These are phyloP conservation scores for Calcarius ornatus DNA, from an alignment of 2,113 vertebrate species.

Conservation along the genomic window DNA sequence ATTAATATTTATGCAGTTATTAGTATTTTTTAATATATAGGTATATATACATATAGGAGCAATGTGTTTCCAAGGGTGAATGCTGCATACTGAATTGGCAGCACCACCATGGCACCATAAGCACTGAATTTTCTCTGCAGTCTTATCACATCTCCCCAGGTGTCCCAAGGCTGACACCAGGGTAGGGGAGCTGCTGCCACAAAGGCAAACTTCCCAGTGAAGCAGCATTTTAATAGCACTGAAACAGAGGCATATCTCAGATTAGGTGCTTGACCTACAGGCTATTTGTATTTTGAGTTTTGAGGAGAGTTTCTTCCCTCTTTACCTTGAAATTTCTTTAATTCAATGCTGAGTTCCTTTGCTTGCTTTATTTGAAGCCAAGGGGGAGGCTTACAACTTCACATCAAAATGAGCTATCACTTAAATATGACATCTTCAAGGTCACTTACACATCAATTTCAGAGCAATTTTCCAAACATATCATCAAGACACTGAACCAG, in stretches of 20 bases:
- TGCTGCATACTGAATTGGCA: background rate
- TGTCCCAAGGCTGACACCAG: background rate
- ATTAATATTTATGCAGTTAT: background rate
- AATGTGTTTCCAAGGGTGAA: background rate
- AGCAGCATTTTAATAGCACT: background rate
- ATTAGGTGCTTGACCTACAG: background rate
- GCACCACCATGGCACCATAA: background rate
- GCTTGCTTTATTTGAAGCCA: background rate
- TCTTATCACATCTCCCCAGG: accelerated
- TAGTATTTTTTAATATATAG: background rate
- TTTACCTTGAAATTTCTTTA: background rate
- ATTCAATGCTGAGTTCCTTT: background rate
- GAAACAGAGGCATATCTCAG: background rate
- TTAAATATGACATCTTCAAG: slow-evolving; percentile 35
- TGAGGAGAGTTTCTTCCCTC: background rate
- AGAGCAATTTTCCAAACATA: slow-evolving; percentile 44
- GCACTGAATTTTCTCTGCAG: background rate
- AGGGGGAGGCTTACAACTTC: background rate
- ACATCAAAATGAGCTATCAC: slow-evolving; percentile 13
- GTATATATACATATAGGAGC: background rate
- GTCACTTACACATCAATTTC: slow-evolving; percentile 54
- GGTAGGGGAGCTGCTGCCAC: background rate
- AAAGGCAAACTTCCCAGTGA: background rate
- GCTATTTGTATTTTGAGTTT: background rate
- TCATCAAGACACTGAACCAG: slow-evolving; percentile 36